Conservation (phyloP, 2,888 invertebrate genomes). For the Phasia obesa region DNA sequence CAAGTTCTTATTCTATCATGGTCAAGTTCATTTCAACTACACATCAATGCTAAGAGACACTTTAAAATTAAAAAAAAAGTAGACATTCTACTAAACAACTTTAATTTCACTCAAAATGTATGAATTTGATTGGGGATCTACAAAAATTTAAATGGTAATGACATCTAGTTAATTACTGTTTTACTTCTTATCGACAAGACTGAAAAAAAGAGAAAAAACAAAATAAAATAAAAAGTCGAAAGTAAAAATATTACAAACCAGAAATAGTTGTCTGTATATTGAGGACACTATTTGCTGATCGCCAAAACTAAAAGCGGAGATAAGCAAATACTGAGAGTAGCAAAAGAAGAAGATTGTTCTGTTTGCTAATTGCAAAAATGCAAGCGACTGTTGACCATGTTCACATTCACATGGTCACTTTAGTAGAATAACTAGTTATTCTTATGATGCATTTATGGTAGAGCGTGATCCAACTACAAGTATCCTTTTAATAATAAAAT, state of each 20-base stretch:
- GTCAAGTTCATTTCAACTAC: constrained; percentile 48
- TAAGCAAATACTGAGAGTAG: not conserved
- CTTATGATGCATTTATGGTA: too few species aligned
- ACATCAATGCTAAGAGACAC: not conserved
- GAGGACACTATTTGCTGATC: constrained; percentile 14
- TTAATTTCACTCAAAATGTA: constrained; percentile 24
- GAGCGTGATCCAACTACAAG: too few species aligned
- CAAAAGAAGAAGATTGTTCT: not conserved
- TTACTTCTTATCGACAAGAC: not conserved
- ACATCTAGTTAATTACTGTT: not conserved
- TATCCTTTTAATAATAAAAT: too few species aligned
- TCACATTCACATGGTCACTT: too few species aligned
- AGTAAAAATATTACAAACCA: not conserved
- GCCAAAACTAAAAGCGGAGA: not conserved
- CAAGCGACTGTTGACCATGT: not conserved
- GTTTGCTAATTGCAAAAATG: not conserved
- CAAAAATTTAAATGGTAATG: not conserved
- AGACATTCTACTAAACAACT: not conserved
- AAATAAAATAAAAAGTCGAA: too few species aligned
- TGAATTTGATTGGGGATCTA: not conserved
- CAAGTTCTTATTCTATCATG: constrained; percentile 57
- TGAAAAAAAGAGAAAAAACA: not conserved
- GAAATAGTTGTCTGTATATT: constrained; percentile 5
- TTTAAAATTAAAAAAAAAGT: not conserved
- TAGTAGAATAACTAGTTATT: not conserved